These are phyloP conservation scores for Brachyrhaphis roseni DNA, from an alignment of 2,797 vertebrate species.

Conservation along the genomic window DNA sequence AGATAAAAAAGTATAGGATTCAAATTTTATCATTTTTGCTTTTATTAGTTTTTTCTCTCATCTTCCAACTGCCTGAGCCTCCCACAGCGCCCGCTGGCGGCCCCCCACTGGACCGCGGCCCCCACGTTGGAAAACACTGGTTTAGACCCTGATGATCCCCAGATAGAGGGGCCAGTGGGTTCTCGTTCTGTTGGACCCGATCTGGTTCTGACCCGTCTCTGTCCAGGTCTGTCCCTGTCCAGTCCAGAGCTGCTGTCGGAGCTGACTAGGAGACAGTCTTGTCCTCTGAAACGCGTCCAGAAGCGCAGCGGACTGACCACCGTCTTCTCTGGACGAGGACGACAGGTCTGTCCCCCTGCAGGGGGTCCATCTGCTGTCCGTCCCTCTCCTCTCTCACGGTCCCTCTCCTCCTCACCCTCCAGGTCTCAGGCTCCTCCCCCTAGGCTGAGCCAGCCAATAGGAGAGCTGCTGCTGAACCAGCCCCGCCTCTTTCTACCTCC, in stretches of 20 bases:
- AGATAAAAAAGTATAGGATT: no score
- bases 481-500: background rate
- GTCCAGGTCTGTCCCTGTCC: slow-evolving; percentile 51
- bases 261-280: slow-evolving; percentile 29
- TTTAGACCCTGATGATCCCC: no score
- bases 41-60: no score
- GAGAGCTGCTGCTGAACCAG: slow-evolving; percentile 1
- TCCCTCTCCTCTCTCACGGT: background rate
- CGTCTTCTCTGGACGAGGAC: slow-evolving; percentile 60
- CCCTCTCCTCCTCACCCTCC: background rate
- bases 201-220: background rate
- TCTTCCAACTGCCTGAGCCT: no score
- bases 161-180: no score
- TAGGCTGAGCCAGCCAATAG: slow-evolving; percentile 33
- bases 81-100: no score
- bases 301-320: slow-evolving; percentile 41
- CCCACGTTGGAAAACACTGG: no score
- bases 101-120: no score
- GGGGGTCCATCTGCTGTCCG: background rate
- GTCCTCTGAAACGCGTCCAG: slow-evolving; percentile 40
- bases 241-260: slow-evolving; percentile 63
- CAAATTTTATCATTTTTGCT: no score
- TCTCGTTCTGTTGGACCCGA: no score
- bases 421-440: slow-evolving; percentile 27
- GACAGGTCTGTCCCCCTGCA: slow-evolving; percentile 12